Base-by-base conservation (phyloP, 1,140 invertebrate species). In the Calephelis virginiensis region DNA sequence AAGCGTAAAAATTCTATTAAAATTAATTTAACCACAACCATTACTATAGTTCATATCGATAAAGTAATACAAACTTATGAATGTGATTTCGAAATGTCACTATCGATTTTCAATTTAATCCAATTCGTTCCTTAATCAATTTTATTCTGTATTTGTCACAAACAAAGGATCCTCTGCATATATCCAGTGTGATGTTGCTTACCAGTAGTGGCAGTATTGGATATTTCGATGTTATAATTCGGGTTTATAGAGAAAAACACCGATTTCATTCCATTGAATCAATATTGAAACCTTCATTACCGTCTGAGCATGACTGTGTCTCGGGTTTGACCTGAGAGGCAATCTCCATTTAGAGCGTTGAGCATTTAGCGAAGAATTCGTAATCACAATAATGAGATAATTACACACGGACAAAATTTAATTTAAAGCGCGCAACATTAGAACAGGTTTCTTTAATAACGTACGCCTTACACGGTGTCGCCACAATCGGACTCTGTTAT, bases 361-460 rank as follows among this genome's bases (percentile, higher is more conserved):
- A 87, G 83, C 81, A 89, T 89, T 91, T 89, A 91, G 82, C 86
- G 76, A 77, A 76, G 86, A 87, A 91, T 89, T 86, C 85, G 85
- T 89, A 91, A 89, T 91, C 81, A 87, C 82, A 86, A 86, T 90
- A 90, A 89, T 90, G 84, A 90, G 89, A 90, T 88, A 90, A 90
- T 91, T 90, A 91, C 86, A 91, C 84, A 90, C 85, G 83, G 78
- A 90, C 84, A 86, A 91, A 91, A 92, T 91, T 91, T 88, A 90
- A 91, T 91, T 92, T 90, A 91, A 91, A 86, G 83, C 86, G 85
- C 82, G 85, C 85, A 86, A 91, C 86, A 90, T 91, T 90, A 89
- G 88, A 91, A 91, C 88, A 90, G 88, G 87, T 91, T 91, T 91
- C 88, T 91, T 91, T 89, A 90, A 90, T 86, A 90, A 88, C 89